Evolutionary conservation across 2,888 invertebrate species (phyloP).

Genomic region (Dicyrtoma fusca): DNA sequence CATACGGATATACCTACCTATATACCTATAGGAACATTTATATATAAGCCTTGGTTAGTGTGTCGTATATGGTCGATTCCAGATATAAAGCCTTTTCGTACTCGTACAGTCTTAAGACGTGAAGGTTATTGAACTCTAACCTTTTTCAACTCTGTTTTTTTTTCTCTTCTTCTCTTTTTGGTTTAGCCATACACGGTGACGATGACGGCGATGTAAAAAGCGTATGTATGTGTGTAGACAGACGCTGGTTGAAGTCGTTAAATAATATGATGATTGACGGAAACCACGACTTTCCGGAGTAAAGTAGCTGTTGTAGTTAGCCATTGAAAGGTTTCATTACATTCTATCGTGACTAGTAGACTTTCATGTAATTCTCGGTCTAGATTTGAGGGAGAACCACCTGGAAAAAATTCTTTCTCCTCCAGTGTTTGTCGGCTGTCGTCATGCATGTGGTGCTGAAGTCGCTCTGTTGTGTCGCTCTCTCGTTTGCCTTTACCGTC

Average conservation of each 20-base stretch:
- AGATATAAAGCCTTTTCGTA: not conserved
- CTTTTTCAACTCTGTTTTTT: conserved; percentile 8
- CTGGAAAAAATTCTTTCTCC: conserved; percentile 11
- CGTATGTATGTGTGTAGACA: not conserved
- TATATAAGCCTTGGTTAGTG: not conserved
- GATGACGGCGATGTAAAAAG: not conserved
- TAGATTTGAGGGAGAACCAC: conserved; percentile 10
- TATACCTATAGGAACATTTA: not conserved
- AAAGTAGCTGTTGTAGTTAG: not conserved
- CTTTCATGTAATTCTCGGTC: conserved; percentile 1
- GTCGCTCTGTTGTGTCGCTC: too few relatives aligned
- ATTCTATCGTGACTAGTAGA: conserved; percentile 2
- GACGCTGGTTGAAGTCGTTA: conserved; percentile 2
- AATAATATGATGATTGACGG: conserved; percentile 13
- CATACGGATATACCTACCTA: too few relatives aligned
- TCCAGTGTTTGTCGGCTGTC: too few relatives aligned
- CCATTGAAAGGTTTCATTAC: conserved; percentile 14
- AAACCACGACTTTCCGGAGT: conserved; percentile 3
- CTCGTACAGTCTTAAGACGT: too few relatives aligned
- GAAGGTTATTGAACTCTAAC: conserved; percentile 23
- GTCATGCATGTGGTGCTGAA: too few relatives aligned
- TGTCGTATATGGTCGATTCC: not conserved
- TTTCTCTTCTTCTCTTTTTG: not conserved
- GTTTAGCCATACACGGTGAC: not conserved
- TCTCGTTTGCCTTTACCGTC: too few relatives aligned